Percentiles rank a stretch among this genome's conserved stretches.
Conservation (phyloP, 1,140 invertebrate species). For the Drosophila ananassae region DNA sequence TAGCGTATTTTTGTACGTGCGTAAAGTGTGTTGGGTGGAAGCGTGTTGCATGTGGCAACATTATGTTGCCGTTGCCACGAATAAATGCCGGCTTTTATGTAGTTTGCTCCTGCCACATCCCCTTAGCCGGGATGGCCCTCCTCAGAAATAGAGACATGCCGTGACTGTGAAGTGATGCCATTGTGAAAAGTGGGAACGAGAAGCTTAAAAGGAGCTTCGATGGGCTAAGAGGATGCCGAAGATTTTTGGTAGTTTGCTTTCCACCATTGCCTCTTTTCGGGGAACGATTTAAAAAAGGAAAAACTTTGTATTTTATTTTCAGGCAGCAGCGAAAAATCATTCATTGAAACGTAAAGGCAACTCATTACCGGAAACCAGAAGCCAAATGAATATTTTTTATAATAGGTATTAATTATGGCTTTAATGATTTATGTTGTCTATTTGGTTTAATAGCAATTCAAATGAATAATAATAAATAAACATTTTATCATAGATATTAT, state of each 20-base stretch:
- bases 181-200: constrained; percentile 34
- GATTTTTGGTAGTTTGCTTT: constrained; percentile 43
- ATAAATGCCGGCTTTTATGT: constrained; percentile 75
- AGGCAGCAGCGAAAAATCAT: no score
- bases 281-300: background rate
- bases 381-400: background rate
- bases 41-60: constrained; percentile 74
- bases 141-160: constrained; percentile 49
- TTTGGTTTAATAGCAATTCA: background rate
- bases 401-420: background rate
- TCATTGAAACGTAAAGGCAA: background rate
- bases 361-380: background rate
- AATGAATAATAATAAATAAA: background rate
- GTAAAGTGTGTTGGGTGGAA: constrained; percentile 13
- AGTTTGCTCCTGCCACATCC: constrained; percentile 28
- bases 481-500: no score
- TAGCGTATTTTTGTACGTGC: constrained; percentile 21
- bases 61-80: constrained; percentile 62
- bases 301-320: background rate
- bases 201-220: constrained; percentile 20
- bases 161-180: constrained; percentile 49
- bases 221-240: constrained; percentile 21
- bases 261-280: constrained; percentile 29
- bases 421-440: background rate
- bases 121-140: background rate